phyloP scores from a whole-genome alignment of 2,797 vertebrate genomes.

The Saguinus oedipus region DNA sequence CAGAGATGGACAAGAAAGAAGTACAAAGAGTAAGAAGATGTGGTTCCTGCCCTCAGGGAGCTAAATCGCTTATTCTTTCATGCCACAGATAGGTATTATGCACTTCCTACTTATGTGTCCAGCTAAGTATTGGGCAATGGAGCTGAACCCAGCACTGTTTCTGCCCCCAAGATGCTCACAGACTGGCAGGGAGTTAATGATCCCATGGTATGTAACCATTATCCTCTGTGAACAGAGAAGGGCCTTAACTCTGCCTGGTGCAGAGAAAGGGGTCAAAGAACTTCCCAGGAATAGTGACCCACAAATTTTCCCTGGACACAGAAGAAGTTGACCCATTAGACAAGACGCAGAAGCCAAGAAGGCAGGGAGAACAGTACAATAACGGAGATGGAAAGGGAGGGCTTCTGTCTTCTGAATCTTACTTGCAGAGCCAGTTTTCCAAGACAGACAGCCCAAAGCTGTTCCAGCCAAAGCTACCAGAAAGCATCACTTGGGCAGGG shows the following conservation, averaged over 20 bases:
- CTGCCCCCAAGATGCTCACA: not conserved
- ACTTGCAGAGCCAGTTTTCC: not conserved
- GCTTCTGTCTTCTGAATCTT: not conserved
- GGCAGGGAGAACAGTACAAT: not conserved
- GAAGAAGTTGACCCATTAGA: not conserved
- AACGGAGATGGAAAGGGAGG: not conserved
- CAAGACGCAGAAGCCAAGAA: not conserved
- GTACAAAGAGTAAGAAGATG: not conserved
- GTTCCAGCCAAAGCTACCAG: not conserved
- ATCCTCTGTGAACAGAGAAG: not conserved
- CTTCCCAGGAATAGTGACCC: not conserved
- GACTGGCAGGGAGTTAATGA: not conserved
- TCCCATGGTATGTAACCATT: not conserved
- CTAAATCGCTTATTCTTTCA: not conserved
- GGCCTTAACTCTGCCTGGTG: not conserved
- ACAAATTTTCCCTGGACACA: not conserved
- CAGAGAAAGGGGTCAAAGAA: not conserved
- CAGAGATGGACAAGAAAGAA: not conserved
- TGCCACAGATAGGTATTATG: not conserved
- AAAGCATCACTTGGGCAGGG: not conserved
- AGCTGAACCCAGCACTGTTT: not conserved
- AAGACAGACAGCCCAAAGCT: not conserved
- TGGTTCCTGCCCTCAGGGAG: slow-evolving; percentile 11
- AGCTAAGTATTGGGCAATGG: not conserved
- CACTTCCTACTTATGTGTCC: not conserved